Evolutionary conservation across 2,113 vertebrate species (phyloP).

Genomic region (Zosterops pallidus): DNA sequence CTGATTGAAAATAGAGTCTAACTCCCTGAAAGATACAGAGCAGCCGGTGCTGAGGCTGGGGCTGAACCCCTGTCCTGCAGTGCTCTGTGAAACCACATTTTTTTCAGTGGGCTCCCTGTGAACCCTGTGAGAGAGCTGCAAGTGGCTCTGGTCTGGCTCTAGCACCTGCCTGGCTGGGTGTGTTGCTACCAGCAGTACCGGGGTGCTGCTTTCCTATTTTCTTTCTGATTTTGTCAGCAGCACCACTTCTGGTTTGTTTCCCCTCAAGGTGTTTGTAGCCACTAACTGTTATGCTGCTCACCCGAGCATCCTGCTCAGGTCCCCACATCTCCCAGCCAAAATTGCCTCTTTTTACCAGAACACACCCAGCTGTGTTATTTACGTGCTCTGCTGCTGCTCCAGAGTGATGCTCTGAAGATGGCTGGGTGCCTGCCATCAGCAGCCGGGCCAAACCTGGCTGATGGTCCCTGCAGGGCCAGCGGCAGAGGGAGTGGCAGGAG

Average conservation of each 20-base stretch:
- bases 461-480: background rate
- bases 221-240: background rate
- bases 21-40: background rate
- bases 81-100: background rate
- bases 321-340: background rate
- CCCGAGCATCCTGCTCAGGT: background rate
- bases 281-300: background rate
- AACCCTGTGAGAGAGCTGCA: background rate
- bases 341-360: background rate
- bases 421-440: background rate
- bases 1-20: background rate
- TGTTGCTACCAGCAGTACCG: background rate
- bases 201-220: background rate
- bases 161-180: background rate
- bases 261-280: background rate
- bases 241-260: background rate
- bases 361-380: background rate
- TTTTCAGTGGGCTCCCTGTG: background rate
- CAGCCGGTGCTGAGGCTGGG: fast-evolving
- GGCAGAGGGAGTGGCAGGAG: background rate
- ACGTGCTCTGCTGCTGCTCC: background rate
- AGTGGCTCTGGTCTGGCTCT: background rate
- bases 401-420: background rate
- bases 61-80: background rate
- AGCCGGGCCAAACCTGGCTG: background rate